Evolutionary conservation across 1,140 invertebrate genomes (phyloP).

Genomic region (Calycopis cecrops): DNA sequence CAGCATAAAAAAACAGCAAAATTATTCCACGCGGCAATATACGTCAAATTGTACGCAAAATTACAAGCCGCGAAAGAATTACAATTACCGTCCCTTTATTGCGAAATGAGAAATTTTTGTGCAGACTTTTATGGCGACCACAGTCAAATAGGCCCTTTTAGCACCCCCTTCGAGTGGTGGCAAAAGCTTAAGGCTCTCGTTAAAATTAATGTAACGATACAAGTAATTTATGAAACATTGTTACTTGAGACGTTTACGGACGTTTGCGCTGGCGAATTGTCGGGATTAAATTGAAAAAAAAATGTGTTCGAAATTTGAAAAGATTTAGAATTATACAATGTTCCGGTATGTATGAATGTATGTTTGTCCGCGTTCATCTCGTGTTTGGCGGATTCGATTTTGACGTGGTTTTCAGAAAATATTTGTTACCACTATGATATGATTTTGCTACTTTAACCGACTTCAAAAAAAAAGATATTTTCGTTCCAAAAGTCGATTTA

Average conservation of each 20-base stretch:
- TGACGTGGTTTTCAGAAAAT: no score
- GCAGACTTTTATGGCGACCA: constrained; percentile 50
- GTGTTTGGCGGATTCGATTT: no score
- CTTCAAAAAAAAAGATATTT: no score
- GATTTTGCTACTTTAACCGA: no score
- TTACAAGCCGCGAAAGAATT: constrained; percentile 48
- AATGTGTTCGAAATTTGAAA: no score
- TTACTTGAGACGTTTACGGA: constrained; percentile 8
- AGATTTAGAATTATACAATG: no score
- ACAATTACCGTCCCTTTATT: constrained; percentile 55
- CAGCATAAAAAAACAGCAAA: constrained; percentile 14
- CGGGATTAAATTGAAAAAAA: not conserved
- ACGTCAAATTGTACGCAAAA: constrained; percentile 52
- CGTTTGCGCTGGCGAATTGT: not conserved
- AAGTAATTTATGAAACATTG: constrained; percentile 32
- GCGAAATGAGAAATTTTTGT: constrained; percentile 51
- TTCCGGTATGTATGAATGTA: no score
- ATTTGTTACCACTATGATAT: no score
- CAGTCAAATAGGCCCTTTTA: constrained; percentile 52
- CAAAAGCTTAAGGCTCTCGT: constrained; percentile 49
- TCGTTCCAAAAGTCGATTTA: no score
- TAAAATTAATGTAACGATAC: constrained; percentile 65
- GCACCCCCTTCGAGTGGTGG: constrained; percentile 44
- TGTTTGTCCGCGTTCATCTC: no score
- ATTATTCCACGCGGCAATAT: constrained; percentile 42